Conservation (phyloP, 2,888 invertebrate species). For the Archips crataeganus region DNA sequence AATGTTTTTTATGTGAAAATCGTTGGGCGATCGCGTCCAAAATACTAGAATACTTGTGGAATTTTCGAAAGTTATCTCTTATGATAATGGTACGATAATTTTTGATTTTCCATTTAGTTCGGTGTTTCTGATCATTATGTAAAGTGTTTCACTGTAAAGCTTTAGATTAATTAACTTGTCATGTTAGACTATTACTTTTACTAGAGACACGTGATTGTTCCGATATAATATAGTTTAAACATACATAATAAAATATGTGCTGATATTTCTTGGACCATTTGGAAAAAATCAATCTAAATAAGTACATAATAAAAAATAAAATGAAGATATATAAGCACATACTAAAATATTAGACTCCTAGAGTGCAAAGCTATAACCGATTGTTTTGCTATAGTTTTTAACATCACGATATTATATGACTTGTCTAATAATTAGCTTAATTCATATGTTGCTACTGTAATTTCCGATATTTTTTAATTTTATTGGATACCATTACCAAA, state of each 20-base stretch:
- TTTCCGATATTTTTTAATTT: slow-evolving; percentile 65
- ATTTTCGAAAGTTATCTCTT: slow-evolving; percentile 63
- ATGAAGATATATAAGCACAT: slow-evolving; percentile 48
- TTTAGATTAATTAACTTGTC: slow-evolving; percentile 80
- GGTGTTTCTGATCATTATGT: slow-evolving; percentile 79
- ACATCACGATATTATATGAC: slow-evolving; percentile 71
- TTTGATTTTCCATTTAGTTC: slow-evolving; percentile 71
- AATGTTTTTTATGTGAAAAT: slow-evolving; percentile 50
- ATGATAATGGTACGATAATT: slow-evolving; percentile 60
- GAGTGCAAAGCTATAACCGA: slow-evolving; percentile 81
- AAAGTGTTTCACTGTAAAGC: slow-evolving; percentile 82
- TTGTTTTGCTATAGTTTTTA: slow-evolving; percentile 84
- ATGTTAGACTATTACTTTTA: slow-evolving; percentile 78
- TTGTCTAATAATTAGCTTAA: slow-evolving; percentile 77
- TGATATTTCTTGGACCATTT: slow-evolving; percentile 45
- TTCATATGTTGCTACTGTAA: slow-evolving; percentile 79
- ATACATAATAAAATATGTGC: slow-evolving; percentile 63
- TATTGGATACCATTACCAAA: slow-evolving; percentile 56
- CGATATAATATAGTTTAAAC: slow-evolving; percentile 61
- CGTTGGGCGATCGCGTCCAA: slow-evolving; percentile 85
- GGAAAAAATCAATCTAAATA: neutral
- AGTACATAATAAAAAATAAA: neutral
- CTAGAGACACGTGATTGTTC: slow-evolving; percentile 74
- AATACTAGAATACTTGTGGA: slow-evolving; percentile 69
- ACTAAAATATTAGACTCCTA: slow-evolving; percentile 68